Evolutionary conservation across 1,140 invertebrate species (phyloP).

Genomic region (Euura lappo): DNA sequence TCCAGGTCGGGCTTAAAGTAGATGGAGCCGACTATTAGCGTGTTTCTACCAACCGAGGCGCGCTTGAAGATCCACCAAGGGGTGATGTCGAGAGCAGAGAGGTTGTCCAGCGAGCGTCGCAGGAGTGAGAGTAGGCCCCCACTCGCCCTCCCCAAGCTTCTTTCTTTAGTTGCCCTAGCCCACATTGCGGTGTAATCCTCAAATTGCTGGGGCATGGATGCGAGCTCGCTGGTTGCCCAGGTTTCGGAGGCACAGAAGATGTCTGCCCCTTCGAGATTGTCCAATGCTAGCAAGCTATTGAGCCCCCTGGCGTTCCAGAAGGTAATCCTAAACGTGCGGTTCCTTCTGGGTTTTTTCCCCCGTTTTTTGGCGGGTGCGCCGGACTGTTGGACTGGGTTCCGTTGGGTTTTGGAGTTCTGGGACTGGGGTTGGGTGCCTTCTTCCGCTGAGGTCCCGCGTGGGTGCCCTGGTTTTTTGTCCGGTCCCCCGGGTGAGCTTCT

Average conservation of each 20-base stretch:
- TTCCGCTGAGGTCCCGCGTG: too few species aligned
- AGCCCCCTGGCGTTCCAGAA: conserved; percentile 7
- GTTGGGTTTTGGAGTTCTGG: too few species aligned
- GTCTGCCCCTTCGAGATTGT: background rate
- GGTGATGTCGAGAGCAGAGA: background rate
- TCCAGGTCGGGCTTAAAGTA: conserved; percentile 15
- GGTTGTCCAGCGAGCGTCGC: background rate
- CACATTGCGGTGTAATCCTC: background rate
- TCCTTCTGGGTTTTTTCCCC: background rate
- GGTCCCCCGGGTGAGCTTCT: too few species aligned
- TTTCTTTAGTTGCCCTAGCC: background rate
- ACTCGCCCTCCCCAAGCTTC: background rate
- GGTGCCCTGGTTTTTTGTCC: too few species aligned
- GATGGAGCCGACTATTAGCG: conserved; percentile 13
- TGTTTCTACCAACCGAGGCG: background rate
- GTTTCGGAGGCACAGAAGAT: conserved; percentile 10
- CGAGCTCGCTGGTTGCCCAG: background rate
- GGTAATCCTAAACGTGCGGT: background rate
- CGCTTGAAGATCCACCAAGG: conserved; percentile 12
- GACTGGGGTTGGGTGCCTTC: too few species aligned
- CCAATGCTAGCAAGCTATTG: background rate
- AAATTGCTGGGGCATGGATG: conserved; percentile 1
- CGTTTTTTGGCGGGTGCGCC: too few species aligned
- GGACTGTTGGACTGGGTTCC: too few species aligned
- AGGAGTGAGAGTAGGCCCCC: background rate